Percentiles rank a stretch among this genome's conserved stretches.
These are phyloP conservation scores for Alcedo atthis DNA, from an alignment of 2,797 vertebrate genomes.

Conservation along the genomic window DNA sequence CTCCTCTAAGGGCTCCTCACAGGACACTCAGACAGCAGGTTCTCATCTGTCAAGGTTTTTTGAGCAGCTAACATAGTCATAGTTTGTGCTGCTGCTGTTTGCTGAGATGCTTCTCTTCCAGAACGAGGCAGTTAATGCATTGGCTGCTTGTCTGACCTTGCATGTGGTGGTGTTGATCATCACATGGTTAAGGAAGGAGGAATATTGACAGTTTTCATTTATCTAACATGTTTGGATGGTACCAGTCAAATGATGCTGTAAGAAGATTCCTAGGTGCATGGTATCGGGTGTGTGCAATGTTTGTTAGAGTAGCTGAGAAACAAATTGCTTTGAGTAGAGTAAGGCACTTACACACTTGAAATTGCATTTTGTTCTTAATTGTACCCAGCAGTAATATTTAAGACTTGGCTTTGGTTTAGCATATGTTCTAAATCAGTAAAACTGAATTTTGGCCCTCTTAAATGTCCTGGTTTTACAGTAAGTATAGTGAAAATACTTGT, in stretches of 20 bases:
- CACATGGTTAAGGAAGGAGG: background rate
- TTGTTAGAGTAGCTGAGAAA: background rate
- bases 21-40: slow-evolving; percentile 86
- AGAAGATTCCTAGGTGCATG: background rate
- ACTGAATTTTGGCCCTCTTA: background rate
- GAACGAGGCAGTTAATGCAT: slow-evolving; percentile 35
- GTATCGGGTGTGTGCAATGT: background rate
- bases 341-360: background rate
- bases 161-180: slow-evolving; percentile 50
- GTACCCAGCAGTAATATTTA: background rate
- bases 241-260: background rate
- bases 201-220: background rate
- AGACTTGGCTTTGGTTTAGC: background rate
- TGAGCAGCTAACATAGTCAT: slow-evolving; percentile 60
- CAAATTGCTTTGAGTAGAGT: background rate
- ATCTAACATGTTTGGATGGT: background rate
- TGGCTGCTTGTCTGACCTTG: slow-evolving; percentile 64
- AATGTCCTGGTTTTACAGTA: background rate
- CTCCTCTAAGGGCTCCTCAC: slow-evolving; percentile 80
- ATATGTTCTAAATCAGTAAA: background rate
- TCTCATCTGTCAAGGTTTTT: slow-evolving; percentile 73
- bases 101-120: slow-evolving; percentile 67
- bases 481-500: background rate
- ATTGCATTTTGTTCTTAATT: background rate
- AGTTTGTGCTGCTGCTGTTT: slow-evolving; percentile 71